Evolutionary conservation across 2,888 invertebrate genomes (phyloP), one percentile per base, ranked within the genome.

Genomic region (Polydrusus pterygomalis): DNA sequence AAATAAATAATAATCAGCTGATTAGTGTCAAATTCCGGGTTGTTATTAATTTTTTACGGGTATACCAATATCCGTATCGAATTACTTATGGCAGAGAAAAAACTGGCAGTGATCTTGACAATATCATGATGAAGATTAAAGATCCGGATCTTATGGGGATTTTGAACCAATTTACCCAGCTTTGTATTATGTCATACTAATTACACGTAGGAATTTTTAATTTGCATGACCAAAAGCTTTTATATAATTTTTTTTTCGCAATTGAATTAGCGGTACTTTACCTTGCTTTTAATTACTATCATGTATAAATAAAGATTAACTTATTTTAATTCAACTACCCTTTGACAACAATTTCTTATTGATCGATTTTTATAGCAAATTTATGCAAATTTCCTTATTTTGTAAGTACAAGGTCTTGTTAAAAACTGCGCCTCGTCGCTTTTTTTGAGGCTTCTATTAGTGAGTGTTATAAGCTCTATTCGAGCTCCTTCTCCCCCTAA

Each of bases 71-170:
- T 56, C 56, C 56, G 56, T 56, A 56, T 56, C 56, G 15, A 1
- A 34, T 56, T 56, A 56, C 56, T 34, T 56, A 30, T 20, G 15
- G 34, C 15, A 2, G 34, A 56, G 56, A 30, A 56, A 56, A 56
- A 63, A 70, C 47, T 51, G 51, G 34, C 63, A 47, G 51, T 70
- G 70, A 70, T 70, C 70, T 70, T 62, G 70, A 63, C 63, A 63
- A 40, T 63, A 70, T 70, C 63, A 62, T 34, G 17, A 45, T 70
- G 43, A 56, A 56, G 70, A 70, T 63, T 70, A 60, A 62, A 70
- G 70, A 70, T 47, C 70, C 70, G 70, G 70, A 70, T 58, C 63
- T 17, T 70, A 62, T 63, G 70, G 70, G 70, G 70, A 70, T 62
- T 70, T 70, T 40, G 63, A 58, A 70, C 25, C 49, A 47, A 70